Percentiles rank a stretch among this genome's conserved stretches.
phyloP scores from a whole-genome alignment of 64 coral and sea anemone genomes.

The Dendrophyllia cribrosa region DNA sequence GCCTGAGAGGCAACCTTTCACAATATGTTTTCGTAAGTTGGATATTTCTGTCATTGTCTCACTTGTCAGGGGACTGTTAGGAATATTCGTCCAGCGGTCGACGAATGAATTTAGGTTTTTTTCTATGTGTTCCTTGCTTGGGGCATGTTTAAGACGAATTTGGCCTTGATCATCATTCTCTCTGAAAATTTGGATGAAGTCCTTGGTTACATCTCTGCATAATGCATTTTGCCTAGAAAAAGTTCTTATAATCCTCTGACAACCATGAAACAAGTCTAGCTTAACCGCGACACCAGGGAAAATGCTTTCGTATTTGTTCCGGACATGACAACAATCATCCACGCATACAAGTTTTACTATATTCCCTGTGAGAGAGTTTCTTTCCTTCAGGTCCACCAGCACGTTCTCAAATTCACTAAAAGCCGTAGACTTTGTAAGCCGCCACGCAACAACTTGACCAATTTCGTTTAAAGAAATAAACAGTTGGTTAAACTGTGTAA shows the following conservation, averaged over 20 bases:
- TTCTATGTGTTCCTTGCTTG: too few species aligned
- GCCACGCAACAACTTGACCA: slow-evolving; percentile 45
- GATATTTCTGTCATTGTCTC: too few species aligned
- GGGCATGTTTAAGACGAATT: too few species aligned
- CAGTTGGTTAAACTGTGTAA: slow-evolving; percentile 24
- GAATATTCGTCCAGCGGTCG: too few species aligned
- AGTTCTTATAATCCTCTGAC: too few species aligned
- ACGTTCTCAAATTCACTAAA: slow-evolving; percentile 62
- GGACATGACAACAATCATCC: slow-evolving; percentile 50
- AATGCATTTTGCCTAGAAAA: too few species aligned
- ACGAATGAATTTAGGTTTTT: too few species aligned
- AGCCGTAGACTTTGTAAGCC: slow-evolving; percentile 20
- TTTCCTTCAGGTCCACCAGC: slow-evolving; percentile 27
- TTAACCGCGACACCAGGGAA: slow-evolving; percentile 18
- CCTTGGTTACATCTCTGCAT: too few species aligned
- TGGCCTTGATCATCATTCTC: too few species aligned
- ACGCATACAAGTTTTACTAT: slow-evolving; percentile 30
- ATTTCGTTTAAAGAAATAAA: slow-evolving; percentile 42
- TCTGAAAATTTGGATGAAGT: too few species aligned
- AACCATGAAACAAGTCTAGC: slow-evolving; percentile 58
- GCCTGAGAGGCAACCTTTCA: slow-evolving; percentile 44
- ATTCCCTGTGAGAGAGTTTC: neutral
- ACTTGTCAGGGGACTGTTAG: too few species aligned
- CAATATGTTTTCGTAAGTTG: neutral
- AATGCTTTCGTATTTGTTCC: slow-evolving; percentile 19